phyloP scores from a whole-genome alignment of 2,113 vertebrate genomes.

The Passer domesticus region DNA sequence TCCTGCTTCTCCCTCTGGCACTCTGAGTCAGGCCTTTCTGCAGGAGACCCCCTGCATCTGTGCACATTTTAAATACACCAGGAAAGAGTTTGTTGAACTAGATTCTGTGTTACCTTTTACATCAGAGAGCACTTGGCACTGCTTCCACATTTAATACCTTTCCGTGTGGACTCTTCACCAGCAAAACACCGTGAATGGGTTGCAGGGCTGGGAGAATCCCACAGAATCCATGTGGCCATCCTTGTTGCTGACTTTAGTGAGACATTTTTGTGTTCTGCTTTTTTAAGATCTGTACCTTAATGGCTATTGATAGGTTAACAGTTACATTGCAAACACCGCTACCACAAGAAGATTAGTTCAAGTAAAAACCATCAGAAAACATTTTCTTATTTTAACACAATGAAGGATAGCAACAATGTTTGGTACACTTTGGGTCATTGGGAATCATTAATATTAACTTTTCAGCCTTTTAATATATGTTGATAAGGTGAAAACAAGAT shows the following conservation, averaged over 20 bases:
- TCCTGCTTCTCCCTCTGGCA: fast-evolving
- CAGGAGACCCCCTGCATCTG: neutral
- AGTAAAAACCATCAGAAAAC: neutral
- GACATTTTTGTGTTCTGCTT: neutral
- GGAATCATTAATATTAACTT: neutral
- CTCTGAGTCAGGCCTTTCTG: neutral
- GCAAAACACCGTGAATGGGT: neutral
- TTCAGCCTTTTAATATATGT: neutral
- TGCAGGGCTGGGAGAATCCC: neutral
- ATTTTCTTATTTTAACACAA: neutral
- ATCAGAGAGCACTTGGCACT: neutral
- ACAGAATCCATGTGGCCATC: neutral
- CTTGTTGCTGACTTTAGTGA: neutral
- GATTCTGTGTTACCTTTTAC: neutral
- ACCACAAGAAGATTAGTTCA: neutral
- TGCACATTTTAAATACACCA: neutral
- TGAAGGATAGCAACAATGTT: neutral
- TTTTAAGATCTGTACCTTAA: neutral
- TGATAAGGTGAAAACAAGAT: neutral
- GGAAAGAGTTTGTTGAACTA: neutral
- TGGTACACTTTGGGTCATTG: neutral
- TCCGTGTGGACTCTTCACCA: neutral
- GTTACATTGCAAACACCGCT: neutral
- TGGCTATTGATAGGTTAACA: neutral
- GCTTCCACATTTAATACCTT: neutral